Evolutionary conservation across 2,797 vertebrate genomes (phyloP).

Genomic region (Enteromius radiatus): DNA sequence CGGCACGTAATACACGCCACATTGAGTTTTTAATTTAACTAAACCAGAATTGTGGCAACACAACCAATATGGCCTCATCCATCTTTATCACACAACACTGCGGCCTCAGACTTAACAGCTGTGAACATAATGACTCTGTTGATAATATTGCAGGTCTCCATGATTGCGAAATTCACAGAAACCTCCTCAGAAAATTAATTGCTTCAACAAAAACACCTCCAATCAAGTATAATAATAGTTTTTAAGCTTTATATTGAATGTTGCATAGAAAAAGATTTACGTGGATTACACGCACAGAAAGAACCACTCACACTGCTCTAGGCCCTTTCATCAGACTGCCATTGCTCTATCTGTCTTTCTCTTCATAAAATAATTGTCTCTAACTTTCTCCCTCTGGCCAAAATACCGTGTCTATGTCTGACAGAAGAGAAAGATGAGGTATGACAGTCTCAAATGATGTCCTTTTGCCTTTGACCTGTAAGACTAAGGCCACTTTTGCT

Average conservation of each 20-base stretch:
- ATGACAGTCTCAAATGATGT: conserved; percentile 45
- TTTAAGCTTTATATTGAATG: neutral
- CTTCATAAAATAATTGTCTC: conserved; percentile 44
- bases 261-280: conserved; percentile 11
- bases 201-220: conserved; percentile 21
- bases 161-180: conserved; percentile 29
- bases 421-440: conserved; percentile 18
- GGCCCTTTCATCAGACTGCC: conserved; percentile 16
- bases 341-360: conserved; percentile 12
- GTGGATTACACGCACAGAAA: neutral
- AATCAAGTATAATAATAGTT: neutral
- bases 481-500: conserved; percentile 6
- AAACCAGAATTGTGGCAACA: conserved; percentile 23
- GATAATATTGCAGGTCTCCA: conserved; percentile 27
- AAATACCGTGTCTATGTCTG: conserved; percentile 25
- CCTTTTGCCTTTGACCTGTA: conserved; percentile 37
- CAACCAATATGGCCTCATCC: conserved; percentile 27
- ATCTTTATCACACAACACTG: conserved; percentile 40
- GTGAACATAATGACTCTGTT: conserved; percentile 31
- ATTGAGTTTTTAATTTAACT: conserved; percentile 22
- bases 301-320: conserved; percentile 4
- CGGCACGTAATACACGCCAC: neutral
- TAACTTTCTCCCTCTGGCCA: conserved; percentile 38
- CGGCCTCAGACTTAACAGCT: conserved; percentile 21
- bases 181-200: conserved; percentile 26